Conservation (phyloP, 2,113 vertebrate genomes). For the Crotalus viridis region DNA sequence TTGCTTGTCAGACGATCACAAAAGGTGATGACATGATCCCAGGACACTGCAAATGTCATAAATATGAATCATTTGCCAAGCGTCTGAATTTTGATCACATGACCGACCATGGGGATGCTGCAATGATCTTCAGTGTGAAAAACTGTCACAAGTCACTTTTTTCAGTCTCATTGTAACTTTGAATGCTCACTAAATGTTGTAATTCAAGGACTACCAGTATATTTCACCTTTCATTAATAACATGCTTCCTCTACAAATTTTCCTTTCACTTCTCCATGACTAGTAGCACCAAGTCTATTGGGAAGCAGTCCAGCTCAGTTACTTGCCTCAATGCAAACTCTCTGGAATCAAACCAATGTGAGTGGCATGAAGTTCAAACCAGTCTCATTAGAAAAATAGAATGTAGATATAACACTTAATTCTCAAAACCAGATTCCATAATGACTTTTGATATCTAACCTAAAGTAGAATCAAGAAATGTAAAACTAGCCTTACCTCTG, state of each 20-base stretch:
- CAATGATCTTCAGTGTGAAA: no score
- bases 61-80: no score
- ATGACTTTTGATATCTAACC: not conserved
- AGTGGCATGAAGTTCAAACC: not conserved
- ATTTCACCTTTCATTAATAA: not conserved
- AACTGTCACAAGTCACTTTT: not conserved
- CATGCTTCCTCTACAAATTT: not conserved
- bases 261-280: not conserved
- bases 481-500: conserved; percentile 75
- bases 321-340: not conserved
- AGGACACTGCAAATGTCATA: no score
- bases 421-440: not conserved
- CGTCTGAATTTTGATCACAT: no score
- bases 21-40: no score
- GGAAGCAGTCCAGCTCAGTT: not conserved
- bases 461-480: accelerated
- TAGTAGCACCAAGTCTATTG: not conserved
- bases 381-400: not conserved
- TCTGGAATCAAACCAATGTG: not conserved
- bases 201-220: not conserved
- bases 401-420: not conserved
- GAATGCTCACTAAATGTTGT: not conserved
- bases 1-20: no score
- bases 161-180: not conserved
- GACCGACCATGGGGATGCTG: no score